Evolutionary conservation across 2,113 vertebrate species (phyloP).

Genomic region (Lycaon pictus): DNA sequence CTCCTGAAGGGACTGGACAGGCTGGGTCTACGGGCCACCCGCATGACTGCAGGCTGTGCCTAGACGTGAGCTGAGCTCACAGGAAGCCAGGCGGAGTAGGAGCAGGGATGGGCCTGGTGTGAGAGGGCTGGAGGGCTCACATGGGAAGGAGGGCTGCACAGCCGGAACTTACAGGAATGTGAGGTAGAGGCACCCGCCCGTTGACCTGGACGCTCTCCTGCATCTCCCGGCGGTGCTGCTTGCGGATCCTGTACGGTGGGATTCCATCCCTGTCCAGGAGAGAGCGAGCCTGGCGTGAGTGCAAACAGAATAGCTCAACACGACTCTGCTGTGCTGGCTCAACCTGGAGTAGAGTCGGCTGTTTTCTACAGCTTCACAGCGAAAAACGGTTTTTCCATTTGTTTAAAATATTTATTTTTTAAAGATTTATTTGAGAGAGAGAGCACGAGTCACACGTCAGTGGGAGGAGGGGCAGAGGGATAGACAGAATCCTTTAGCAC

Average conservation of each 20-base stretch:
- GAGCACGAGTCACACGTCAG: too few species aligned
- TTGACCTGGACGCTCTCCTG: slow-evolving; percentile 99
- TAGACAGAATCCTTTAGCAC: too few species aligned
- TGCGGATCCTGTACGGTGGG: slow-evolving; percentile 96
- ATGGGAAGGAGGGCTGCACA: background rate
- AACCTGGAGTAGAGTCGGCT: background rate
- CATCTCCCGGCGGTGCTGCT: slow-evolving; percentile 98
- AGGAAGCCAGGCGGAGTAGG: background rate
- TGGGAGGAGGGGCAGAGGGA: too few species aligned
- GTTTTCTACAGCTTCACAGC: background rate
- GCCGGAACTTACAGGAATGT: slow-evolving; percentile 96
- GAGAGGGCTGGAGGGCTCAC: background rate
- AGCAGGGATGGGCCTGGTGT: background rate
- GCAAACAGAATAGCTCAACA: background rate
- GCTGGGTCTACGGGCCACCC: slow-evolving; percentile 70
- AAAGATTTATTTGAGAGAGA: background rate
- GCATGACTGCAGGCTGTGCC: background rate
- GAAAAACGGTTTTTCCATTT: background rate
- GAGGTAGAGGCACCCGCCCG: slow-evolving; percentile 98
- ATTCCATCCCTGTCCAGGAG: slow-evolving; percentile 93
- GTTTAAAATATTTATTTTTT: too few species aligned
- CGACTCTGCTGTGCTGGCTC: background rate
- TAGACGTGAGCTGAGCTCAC: background rate
- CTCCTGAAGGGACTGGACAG: slow-evolving; percentile 62
- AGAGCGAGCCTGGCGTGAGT: slow-evolving; percentile 37